Base-by-base conservation (phyloP, 2,797 vertebrate genomes). In the Artibeus lituratus region DNA sequence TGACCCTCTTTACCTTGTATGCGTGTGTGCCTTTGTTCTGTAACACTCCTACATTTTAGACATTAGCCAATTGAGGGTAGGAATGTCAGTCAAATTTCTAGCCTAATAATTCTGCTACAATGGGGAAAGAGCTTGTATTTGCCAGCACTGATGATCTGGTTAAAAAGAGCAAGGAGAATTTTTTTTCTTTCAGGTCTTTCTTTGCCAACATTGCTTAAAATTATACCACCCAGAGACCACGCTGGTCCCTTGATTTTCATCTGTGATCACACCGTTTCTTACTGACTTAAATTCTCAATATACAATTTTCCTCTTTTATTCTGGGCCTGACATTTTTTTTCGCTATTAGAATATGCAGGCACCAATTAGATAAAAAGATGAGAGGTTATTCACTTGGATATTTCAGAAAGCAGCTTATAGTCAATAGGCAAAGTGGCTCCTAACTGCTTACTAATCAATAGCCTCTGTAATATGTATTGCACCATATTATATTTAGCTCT, bases 361-460 rank as follows among this genome's bases (percentile, higher is more conserved):
- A 69, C n/a, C 15, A 22, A 62, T 72, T 35, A 86, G 44, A 90
- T 84, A 82, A 77, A 94, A 95, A 42, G 32, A 85, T 55, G 67
- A 93, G 42, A 81, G 21, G 14, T 92, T 94, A 87, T 80, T 85
- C 62, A 90, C 21, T n/a, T 69, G 55, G 14, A 10, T 95, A 22
- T 35, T 14, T 86, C 22, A 72, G 77, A 94, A 69, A 92, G 39
- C 55, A 92, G 35, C 87, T 70, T 35, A 55, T 74, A 19, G 59
- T 78, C 89, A 90, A 39, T 81, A 82, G 84, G 37, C 65, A 81
- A 87, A 93, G 42, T 87, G 49, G 10, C 55, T 95, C 72, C 76
- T 94, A 53, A 62, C 47, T 90, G 26, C 26, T 87, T 59, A 90
- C 26, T 86, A 12, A 44, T 74, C 35, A 74, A 88, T 70, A 15